These are phyloP conservation scores for Actinopyga echinites DNA, from an alignment of 53 echinoderm and acorn worm species.

Conservation along the genomic window DNA sequence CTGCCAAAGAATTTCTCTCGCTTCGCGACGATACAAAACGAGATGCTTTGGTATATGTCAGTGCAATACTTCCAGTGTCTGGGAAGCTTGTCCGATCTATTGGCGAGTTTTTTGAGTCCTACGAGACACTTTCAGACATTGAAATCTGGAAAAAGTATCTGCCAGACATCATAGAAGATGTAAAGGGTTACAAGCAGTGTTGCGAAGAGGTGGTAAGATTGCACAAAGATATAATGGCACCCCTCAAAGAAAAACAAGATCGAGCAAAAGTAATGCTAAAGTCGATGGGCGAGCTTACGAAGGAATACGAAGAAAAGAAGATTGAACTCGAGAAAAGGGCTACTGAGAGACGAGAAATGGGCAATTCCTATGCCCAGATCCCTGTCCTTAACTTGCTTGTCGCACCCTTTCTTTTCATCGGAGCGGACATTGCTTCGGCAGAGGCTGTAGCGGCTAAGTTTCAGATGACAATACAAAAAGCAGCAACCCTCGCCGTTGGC, in stretches of 20 bases:
- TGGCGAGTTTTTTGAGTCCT: not conserved
- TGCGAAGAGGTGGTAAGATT: conserved; percentile 1
- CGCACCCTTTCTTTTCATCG: not conserved
- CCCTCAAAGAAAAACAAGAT: conserved; percentile 16
- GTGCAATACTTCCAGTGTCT: not conserved
- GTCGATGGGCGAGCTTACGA: not conserved
- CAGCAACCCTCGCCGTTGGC: not conserved
- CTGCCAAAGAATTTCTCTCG: not conserved
- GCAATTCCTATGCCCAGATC: not conserved
- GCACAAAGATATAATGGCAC: conserved; percentile 29
- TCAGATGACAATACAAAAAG: not conserved
- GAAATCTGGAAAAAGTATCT: not conserved
- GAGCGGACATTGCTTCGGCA: not conserved
- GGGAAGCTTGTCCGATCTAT: not conserved
- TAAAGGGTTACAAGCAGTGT: conserved; percentile 17
- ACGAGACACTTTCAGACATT: not conserved
- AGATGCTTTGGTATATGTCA: conserved; percentile 20
- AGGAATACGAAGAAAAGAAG: not conserved
- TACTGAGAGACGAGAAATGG: not conserved
- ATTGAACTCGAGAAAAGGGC: not conserved
- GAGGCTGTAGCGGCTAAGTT: not conserved
- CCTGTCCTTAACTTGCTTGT: not conserved
- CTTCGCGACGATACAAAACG: not conserved
- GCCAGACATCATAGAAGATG: not conserved
- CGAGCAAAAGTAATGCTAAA: not conserved